These are phyloP conservation scores for Ridgeia piscesae DNA, from an alignment of 1,140 invertebrate genomes.

Conservation along the genomic window DNA sequence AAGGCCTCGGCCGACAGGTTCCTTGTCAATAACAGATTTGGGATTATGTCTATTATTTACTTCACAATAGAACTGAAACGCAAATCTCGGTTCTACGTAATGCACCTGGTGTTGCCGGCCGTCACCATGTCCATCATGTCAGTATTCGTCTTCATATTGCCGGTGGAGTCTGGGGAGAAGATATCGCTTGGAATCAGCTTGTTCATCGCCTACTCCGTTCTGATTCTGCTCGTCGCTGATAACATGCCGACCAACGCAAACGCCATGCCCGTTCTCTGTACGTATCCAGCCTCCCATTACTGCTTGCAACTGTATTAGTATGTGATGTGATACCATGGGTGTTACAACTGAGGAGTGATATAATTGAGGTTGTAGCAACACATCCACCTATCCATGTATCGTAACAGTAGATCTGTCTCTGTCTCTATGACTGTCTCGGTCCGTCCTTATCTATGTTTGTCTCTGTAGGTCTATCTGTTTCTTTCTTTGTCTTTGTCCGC, in stretches of 20 bases:
- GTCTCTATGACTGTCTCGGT: too few relatives aligned
- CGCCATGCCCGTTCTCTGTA: background rate
- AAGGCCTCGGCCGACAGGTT: background rate
- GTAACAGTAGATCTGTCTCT: too few relatives aligned
- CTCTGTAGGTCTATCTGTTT: too few relatives aligned
- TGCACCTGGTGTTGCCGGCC: background rate
- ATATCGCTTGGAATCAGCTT: conserved; percentile 20
- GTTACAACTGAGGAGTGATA: too few relatives aligned
- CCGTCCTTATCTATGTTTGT: too few relatives aligned
- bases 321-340: too few relatives aligned
- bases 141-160: conserved; percentile 17
- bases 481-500: too few relatives aligned
- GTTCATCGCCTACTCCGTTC: conserved; percentile 20
- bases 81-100: background rate
- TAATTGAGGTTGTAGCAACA: too few relatives aligned
- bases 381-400: too few relatives aligned
- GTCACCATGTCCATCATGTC: conserved; percentile 4
- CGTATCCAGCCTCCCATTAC: background rate
- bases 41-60: background rate
- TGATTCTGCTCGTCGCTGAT: conserved; percentile 19
- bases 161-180: conserved; percentile 27
- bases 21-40: background rate
- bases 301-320: too few relatives aligned
- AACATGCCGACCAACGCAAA: conserved; percentile 6
- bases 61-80: background rate